Evolutionary conservation across 1,140 invertebrate species (phyloP).

Genomic region (Colletes gigas): DNA sequence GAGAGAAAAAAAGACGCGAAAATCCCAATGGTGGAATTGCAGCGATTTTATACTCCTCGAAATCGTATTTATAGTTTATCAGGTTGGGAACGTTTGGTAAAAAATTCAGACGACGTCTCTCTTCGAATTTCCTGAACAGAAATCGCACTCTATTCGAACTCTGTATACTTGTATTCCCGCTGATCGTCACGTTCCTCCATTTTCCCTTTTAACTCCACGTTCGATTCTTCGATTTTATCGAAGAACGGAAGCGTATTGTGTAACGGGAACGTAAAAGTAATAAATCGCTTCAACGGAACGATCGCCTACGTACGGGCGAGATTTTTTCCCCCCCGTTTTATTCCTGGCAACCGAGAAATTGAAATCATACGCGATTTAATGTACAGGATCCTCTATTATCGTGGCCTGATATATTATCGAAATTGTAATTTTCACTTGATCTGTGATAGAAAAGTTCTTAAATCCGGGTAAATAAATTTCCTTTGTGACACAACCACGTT

Average conservation of each 20-base stretch:
- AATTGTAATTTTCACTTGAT: too few species aligned
- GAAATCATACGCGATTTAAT: background rate
- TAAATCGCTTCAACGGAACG: background rate
- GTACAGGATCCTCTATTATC: too few species aligned
- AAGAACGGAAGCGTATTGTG: background rate
- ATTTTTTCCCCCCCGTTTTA: background rate
- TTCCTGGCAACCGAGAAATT: background rate
- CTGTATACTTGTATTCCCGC: conserved; percentile 17
- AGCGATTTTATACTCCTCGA: conserved; percentile 33
- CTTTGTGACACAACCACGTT: background rate
- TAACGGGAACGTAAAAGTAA: background rate
- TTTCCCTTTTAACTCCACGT: background rate
- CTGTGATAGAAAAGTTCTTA: background rate
- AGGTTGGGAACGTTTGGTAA: conserved; percentile 16
- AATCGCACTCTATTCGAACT: conserved; percentile 23
- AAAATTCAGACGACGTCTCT: conserved; percentile 31
- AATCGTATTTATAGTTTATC: conserved; percentile 48
- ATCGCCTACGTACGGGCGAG: too few species aligned
- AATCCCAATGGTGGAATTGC: conserved; percentile 33
- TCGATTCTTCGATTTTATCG: conserved; percentile 29
- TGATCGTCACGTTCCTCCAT: conserved; percentile 29
- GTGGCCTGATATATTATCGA: too few species aligned
- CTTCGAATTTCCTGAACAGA: conserved; percentile 30
- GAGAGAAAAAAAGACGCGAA: conserved; percentile 1
- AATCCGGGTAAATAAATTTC: background rate